These are phyloP conservation scores for Colius striatus DNA, from an alignment of 2,113 vertebrate genomes.

Conservation along the genomic window DNA sequence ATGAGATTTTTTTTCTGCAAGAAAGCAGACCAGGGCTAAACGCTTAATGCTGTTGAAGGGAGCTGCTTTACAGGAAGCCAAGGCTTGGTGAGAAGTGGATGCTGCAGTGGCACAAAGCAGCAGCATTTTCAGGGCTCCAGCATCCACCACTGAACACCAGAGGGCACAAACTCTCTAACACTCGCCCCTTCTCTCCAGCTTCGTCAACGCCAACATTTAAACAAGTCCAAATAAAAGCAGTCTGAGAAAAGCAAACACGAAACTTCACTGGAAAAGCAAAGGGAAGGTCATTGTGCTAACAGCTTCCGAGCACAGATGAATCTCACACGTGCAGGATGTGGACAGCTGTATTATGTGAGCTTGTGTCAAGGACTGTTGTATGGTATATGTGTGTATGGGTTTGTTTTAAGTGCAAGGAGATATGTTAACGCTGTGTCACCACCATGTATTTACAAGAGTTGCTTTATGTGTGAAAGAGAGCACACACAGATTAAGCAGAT, in stretches of 20 bases:
- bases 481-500: background rate
- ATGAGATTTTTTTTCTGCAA: background rate
- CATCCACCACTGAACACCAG: constrained; percentile 21
- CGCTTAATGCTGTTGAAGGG: background rate
- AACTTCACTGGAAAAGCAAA: background rate
- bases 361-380: background rate
- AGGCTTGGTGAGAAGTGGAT: background rate
- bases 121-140: background rate
- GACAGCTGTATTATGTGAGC: background rate
- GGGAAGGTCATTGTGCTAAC: background rate
- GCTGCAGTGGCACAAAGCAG: background rate
- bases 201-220: background rate
- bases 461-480: background rate
- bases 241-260: background rate
- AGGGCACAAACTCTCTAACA: constrained; percentile 56
- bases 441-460: rapidly evolving
- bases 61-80: background rate
- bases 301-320: background rate
- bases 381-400: rapidly evolving
- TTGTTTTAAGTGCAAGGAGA: background rate
- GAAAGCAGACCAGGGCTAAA: background rate
- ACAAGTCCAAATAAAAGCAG: background rate
- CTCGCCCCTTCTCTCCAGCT: background rate
- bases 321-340: rapidly evolving
- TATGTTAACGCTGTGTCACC: background rate